Percentiles rank a stretch among this genome's conserved stretches.
Conservation (phyloP, 2,797 vertebrate species). For the Helarctos malayanus region DNA sequence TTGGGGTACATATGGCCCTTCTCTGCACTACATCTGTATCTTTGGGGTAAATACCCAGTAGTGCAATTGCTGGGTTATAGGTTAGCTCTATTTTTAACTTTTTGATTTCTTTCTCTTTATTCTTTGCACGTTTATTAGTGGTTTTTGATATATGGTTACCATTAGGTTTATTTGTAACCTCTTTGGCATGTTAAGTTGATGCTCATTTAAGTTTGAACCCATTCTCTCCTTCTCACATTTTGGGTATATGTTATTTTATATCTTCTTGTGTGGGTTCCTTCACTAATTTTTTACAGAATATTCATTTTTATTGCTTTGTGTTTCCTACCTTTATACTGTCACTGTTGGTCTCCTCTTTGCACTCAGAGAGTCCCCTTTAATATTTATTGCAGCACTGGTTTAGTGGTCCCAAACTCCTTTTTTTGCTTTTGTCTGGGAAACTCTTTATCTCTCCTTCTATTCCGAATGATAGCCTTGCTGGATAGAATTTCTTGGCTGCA, state of each 20-base stretch:
- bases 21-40: not conserved
- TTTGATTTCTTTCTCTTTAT: not conserved
- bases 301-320: not conserved
- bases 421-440: not conserved
- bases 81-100: not conserved
- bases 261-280: not conserved
- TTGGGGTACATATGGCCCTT: too few species aligned
- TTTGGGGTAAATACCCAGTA: not conserved
- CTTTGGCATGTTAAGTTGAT: not conserved
- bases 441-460: not conserved
- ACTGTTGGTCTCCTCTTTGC: not conserved
- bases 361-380: not conserved
- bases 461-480: not conserved
- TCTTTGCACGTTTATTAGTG: not conserved
- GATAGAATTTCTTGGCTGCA: not conserved
- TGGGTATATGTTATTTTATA: not conserved
- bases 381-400: not conserved
- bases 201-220: not conserved
- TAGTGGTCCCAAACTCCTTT: not conserved
- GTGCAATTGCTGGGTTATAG: not conserved
- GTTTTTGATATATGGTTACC: not conserved
- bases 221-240: not conserved
- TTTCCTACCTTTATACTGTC: not conserved
- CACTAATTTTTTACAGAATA: not conserved
- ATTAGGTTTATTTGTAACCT: not conserved